Conservation (phyloP, 92 coral and sea anemone genomes). For the Palythoa heliodiscus region DNA sequence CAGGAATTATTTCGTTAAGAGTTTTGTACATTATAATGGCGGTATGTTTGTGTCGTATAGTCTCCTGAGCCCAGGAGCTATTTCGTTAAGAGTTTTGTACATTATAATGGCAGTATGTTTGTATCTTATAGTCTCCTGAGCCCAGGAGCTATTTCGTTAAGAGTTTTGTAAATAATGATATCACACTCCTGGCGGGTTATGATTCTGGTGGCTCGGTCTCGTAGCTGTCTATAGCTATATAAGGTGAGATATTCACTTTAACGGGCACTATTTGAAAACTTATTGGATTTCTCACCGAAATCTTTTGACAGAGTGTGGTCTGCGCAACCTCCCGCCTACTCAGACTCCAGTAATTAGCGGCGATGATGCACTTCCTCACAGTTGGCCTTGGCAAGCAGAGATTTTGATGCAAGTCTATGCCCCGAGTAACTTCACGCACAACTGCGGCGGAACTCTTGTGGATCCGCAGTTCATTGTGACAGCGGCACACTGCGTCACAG, state of each 20-base stretch:
- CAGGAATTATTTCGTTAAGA: too few species aligned
- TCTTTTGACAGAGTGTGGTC: slow-evolving; percentile 21
- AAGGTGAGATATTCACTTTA: too few species aligned
- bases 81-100: neutral
- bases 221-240: neutral
- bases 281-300: too few species aligned
- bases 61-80: too few species aligned
- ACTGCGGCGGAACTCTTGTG: slow-evolving; percentile 32
- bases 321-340: too few species aligned
- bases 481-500: slow-evolving; percentile 46
- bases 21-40: too few species aligned
- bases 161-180: too few species aligned
- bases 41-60: too few species aligned
- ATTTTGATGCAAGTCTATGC: neutral
- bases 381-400: slow-evolving; percentile 37
- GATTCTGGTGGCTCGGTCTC: neutral
- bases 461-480: slow-evolving; percentile 34
- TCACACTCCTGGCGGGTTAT: neutral
- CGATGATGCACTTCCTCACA: slow-evolving; percentile 7
- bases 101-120: neutral
- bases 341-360: too few species aligned
- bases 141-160: neutral
- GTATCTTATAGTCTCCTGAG: neutral
- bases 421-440: neutral
- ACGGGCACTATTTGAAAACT: too few species aligned